These are phyloP conservation scores for Andrena fulva DNA, from an alignment of 2,888 invertebrate species.

Conservation along the genomic window DNA sequence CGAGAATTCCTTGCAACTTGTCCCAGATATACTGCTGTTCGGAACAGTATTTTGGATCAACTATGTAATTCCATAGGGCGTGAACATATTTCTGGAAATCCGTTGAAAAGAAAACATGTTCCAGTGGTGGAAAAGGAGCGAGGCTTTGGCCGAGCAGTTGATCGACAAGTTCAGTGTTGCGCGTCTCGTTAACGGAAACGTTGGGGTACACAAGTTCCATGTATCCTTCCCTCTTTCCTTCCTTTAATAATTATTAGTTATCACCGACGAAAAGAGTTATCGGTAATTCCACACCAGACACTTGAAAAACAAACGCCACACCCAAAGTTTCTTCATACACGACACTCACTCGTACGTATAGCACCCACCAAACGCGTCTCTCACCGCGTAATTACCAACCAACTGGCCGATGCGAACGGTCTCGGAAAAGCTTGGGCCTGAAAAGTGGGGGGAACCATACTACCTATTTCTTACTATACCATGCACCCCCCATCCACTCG, in stretches of 20 bases:
- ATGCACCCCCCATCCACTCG: constrained; percentile 14
- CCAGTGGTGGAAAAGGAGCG: not conserved
- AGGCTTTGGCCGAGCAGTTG: not conserved
- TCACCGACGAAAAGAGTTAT: not conserved
- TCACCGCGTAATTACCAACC: constrained; percentile 49
- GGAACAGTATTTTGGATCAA: not conserved
- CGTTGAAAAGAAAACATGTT: constrained; percentile 13
- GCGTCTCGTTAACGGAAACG: constrained; percentile 18
- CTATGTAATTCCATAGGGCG: not conserved
- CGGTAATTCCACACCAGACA: not conserved
- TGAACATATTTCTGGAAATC: not conserved
- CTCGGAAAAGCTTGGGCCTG: constrained; percentile 52
- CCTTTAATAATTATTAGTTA: not conserved
- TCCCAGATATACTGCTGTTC: not conserved
- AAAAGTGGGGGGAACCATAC: constrained; percentile 49
- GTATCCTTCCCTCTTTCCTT: not conserved
- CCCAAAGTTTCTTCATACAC: constrained; percentile 43
- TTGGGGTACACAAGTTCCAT: not conserved
- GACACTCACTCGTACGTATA: constrained; percentile 2
- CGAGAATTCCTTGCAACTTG: not conserved
- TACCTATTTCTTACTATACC: constrained; percentile 11
- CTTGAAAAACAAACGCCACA: constrained; percentile 51
- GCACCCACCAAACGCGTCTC: constrained; percentile 34
- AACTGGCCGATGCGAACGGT: constrained; percentile 48
- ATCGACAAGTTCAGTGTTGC: constrained; percentile 1